Evolutionary conservation across 2,888 invertebrate genomes (phyloP), one percentile per base, ranked within the genome.

Genomic region (Dinocampus coccinellae): DNA sequence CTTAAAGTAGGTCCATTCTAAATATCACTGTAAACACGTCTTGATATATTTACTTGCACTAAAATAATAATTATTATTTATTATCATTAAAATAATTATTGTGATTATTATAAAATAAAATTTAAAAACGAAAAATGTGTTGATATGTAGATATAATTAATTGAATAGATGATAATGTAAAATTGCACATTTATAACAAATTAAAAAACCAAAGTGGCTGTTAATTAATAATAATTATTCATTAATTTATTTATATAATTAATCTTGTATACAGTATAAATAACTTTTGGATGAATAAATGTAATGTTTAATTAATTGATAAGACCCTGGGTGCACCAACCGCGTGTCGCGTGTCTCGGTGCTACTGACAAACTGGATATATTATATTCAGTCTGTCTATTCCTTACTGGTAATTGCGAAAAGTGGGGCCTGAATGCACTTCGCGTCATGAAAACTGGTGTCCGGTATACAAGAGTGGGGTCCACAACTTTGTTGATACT

Each of bases 291-390:
- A 16, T 47, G 16, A 47, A 7, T 9, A 4, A 16, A 16, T n/a
- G 16, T 16, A 47, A 1, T 7, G 16, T 6, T 16, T 20, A 34
- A 26, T 20, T 47, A 29, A 16, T n/a, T 7, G 16, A 6, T 36
- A 47, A 58, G 36, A 36, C 34, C 60, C 42, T 65, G n/a, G n/a
- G 61, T 75, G 57, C 73, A 73, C 76, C 74, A 73, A 75, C 64
- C 71, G 75, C 47, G 73, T 80, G 75, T 75, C 78, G 76, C 77
- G 76, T 79, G 79, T 78, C 74, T 77, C 81, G 78, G 73, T 77
- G 80, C 78, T 77, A 76, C 74, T 77, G 76, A 75, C 75, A 77
- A 81, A 83, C 83, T 83, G 82, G 76, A 75, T 72, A 80, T 76
- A 73, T 69, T 76, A 77, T 78, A 52, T 63, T 70, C 66, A 53